Conservation (phyloP, 2,797 vertebrate genomes). For the Syncerus caffer region DNA sequence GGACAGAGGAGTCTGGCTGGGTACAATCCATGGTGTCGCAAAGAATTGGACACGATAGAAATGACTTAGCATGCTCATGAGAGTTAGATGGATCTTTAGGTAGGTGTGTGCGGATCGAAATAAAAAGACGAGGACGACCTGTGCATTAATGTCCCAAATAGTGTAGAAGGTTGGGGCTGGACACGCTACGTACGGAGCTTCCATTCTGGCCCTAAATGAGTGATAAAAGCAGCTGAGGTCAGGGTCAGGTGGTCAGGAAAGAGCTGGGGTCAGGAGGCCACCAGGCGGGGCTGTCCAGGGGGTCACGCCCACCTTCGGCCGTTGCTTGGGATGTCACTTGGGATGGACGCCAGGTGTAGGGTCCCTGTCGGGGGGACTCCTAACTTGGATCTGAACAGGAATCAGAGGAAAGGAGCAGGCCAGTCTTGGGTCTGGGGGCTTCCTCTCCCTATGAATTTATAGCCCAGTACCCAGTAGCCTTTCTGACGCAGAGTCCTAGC, state of each 20-base stretch:
- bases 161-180: not conserved
- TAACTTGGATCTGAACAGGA: not conserved
- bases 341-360: not conserved
- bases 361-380: too few relatives aligned
- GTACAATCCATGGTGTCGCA: not conserved
- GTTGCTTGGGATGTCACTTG: not conserved
- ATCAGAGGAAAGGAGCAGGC: not conserved
- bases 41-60: not conserved
- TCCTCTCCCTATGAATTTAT: not conserved
- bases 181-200: rapidly evolving
- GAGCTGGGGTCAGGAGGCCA: not conserved
- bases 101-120: not conserved
- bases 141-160: rapidly evolving
- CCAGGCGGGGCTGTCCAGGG: not conserved
- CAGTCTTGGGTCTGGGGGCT: not conserved
- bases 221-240: not conserved
- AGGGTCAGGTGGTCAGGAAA: not conserved
- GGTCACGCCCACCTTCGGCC: not conserved
- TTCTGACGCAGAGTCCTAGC: rapidly evolving
- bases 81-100: not conserved
- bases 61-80: rapidly evolving
- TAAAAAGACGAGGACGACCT: not conserved
- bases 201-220: not conserved
- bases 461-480: rapidly evolving
- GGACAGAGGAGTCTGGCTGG: not conserved